These are phyloP conservation scores for Ceramica pisi DNA, from an alignment of 2,888 invertebrate species.

Conservation along the genomic window DNA sequence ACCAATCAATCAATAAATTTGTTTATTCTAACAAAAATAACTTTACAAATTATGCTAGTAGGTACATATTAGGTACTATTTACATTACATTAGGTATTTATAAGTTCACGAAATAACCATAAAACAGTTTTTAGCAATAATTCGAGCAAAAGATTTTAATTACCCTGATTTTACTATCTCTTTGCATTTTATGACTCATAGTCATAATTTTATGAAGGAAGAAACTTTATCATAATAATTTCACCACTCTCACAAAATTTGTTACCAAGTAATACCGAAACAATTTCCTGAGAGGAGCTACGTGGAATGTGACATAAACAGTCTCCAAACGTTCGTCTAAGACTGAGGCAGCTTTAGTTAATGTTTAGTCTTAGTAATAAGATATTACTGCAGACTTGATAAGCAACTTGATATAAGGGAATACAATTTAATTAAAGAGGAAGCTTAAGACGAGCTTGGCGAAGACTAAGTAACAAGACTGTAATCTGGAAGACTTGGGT, in stretches of 20 bases:
- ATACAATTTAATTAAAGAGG: slow-evolving; percentile 62
- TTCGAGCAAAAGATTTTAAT: too few species aligned
- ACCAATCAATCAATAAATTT: too few species aligned
- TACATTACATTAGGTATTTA: too few species aligned
- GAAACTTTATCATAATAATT: slow-evolving; percentile 4
- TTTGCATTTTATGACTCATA: too few species aligned
- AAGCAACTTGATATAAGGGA: slow-evolving; percentile 59
- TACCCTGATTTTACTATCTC: too few species aligned
- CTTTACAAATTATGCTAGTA: too few species aligned
- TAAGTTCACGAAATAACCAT: too few species aligned
- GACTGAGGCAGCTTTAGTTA: slow-evolving; percentile 51
- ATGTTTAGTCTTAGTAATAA: slow-evolving; percentile 62
- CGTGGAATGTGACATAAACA: slow-evolving; percentile 34
- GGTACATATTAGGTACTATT: too few species aligned
- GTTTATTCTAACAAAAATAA: too few species aligned
- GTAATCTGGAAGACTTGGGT: slow-evolving; percentile 28
- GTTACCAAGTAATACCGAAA: slow-evolving; percentile 21
- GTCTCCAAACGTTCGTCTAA: slow-evolving; percentile 39
- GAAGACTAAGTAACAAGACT: slow-evolving; percentile 45
- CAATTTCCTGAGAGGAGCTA: slow-evolving; percentile 27
- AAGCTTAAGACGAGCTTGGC: slow-evolving; percentile 52
- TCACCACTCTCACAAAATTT: slow-evolving; percentile 10
- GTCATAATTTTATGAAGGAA: slow-evolving; percentile 1
- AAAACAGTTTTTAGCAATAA: too few species aligned
- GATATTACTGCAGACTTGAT: slow-evolving; percentile 59